phyloP scores from a whole-genome alignment of 2,797 vertebrate genomes.

The Pitangus sulphuratus region DNA sequence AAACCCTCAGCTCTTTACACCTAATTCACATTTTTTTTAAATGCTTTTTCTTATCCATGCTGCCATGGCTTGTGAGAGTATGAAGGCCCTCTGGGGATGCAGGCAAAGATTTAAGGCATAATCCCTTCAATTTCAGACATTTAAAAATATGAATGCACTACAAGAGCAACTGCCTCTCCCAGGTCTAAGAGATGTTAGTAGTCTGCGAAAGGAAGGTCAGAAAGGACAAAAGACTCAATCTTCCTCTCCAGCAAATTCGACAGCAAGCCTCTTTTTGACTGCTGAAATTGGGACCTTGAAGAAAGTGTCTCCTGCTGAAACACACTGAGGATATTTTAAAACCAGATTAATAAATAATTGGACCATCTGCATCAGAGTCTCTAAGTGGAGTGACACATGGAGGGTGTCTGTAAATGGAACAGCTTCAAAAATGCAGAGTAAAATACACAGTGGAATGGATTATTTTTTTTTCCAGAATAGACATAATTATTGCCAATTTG shows the following conservation, averaged over 20 bases:
- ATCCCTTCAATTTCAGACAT: not conserved
- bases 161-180: not conserved
- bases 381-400: slow-evolving; percentile 39
- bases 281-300: slow-evolving; percentile 45
- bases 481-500: slow-evolving; percentile 39
- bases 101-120: not conserved
- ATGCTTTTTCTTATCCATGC: not conserved
- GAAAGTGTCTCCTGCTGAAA: slow-evolving; percentile 43
- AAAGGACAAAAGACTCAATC: not conserved
- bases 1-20: not conserved
- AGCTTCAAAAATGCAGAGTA: slow-evolving; percentile 39
- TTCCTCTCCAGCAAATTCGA: slow-evolving; percentile 10
- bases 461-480: slow-evolving; percentile 24
- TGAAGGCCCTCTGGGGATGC: not conserved
- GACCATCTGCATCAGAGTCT: slow-evolving; percentile 53
- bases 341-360: slow-evolving; percentile 66
- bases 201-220: slow-evolving; percentile 23
- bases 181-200: not conserved
- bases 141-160: slow-evolving; percentile 1
- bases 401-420: slow-evolving; percentile 58
- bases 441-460: slow-evolving; percentile 50
- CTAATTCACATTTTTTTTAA: not conserved
- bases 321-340: slow-evolving; percentile 46
- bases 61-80: not conserved
- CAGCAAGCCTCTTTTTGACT: not conserved